phyloP scores from a whole-genome alignment of 2,797 vertebrate genomes.

The Acanthiza pusilla region DNA sequence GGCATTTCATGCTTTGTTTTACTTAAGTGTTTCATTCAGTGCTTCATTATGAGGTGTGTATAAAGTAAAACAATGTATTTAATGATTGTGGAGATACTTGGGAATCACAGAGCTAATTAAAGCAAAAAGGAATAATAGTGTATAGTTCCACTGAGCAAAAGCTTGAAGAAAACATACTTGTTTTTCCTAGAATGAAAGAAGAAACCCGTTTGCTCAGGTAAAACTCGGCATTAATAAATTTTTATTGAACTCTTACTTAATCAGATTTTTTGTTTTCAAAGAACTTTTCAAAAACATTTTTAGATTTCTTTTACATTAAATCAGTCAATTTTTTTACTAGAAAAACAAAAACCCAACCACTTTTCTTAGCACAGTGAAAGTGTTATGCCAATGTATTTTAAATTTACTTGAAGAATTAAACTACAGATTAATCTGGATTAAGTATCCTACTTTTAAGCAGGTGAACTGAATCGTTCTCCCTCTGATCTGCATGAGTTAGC shows the following conservation, averaged over 20 bases:
- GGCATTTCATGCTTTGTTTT: slow-evolving; percentile 3
- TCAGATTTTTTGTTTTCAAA: background rate
- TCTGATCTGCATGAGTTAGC: background rate
- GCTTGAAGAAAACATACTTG: background rate
- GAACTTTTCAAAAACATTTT: background rate
- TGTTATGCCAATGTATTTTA: background rate
- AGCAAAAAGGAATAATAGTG: background rate
- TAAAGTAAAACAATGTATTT: background rate
- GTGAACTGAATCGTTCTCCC: background rate
- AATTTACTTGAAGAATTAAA: background rate
- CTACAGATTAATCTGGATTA: background rate
- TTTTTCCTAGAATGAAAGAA: background rate
- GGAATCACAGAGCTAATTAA: background rate
- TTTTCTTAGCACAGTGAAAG: background rate
- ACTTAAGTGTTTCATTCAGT: background rate
- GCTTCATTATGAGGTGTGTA: background rate
- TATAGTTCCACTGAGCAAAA: background rate
- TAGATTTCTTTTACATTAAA: background rate
- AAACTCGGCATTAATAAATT: background rate
- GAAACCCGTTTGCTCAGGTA: background rate
- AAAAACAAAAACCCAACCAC: rapidly evolving
- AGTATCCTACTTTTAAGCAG: background rate
- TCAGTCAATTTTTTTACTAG: background rate
- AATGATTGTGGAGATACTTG: background rate
- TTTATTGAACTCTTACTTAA: background rate